Conservation (phyloP, 2,797 vertebrate species). For the Columba guinea region DNA sequence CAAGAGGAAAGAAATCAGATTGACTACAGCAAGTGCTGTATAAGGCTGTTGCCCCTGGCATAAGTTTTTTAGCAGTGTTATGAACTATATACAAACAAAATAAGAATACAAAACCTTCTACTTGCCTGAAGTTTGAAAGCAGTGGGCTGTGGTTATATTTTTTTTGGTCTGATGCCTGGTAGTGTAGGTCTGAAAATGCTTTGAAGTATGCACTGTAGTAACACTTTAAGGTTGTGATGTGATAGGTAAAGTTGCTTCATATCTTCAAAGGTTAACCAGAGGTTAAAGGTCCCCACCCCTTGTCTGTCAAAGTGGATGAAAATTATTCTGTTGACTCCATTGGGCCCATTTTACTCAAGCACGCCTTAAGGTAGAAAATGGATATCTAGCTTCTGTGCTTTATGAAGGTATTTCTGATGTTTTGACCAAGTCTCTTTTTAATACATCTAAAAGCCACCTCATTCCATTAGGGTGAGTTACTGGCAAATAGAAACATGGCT, state of each 20-base stretch:
- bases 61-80: background rate
- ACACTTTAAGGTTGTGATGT: background rate
- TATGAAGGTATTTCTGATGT: background rate
- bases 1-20: slow-evolving; percentile 6
- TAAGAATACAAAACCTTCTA: background rate
- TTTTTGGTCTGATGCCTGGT: background rate
- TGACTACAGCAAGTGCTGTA: background rate
- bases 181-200: background rate
- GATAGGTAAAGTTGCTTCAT: background rate
- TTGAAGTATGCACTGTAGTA: background rate
- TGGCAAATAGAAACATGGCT: background rate
- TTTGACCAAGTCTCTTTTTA: background rate
- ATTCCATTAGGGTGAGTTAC: background rate
- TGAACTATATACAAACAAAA: background rate
- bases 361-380: background rate
- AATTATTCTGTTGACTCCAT: background rate
- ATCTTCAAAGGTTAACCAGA: background rate
- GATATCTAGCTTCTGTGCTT: background rate
- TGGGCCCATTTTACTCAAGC: background rate
- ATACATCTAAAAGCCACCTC: background rate
- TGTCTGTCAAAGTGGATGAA: background rate
- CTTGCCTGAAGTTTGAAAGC: background rate
- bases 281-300: background rate
- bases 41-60: background rate
- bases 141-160: background rate